A percentile compares a stretch with the other conserved stretches of the same genome.
These are phyloP conservation scores for Aspidiotus rigidus DNA, from an alignment of 2,888 invertebrate species.

Conservation along the genomic window DNA sequence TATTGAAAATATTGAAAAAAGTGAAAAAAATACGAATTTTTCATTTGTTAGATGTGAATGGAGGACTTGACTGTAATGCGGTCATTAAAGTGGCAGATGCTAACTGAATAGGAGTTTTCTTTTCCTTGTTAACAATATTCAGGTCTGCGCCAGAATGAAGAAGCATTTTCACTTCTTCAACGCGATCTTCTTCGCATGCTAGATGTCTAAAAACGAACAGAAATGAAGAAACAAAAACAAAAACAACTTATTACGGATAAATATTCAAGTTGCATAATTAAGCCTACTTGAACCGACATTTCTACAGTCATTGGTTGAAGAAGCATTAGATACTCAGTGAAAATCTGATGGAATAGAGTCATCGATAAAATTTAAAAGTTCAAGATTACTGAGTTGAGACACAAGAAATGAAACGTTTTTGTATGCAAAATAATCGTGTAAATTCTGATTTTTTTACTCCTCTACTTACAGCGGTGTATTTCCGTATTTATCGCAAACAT, in stretches of 20 bases:
- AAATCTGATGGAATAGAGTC: too few species aligned
- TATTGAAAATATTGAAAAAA: too few species aligned
- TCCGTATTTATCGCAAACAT: conserved; percentile 59
- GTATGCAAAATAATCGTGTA: too few species aligned
- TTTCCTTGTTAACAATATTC: conserved; percentile 54
- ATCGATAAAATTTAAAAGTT: too few species aligned
- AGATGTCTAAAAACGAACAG: conserved; percentile 54
- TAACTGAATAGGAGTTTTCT: conserved; percentile 56
- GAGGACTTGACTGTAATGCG: not conserved
- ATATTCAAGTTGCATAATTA: too few species aligned
- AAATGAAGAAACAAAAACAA: too few species aligned
- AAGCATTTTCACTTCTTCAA: conserved; percentile 56
- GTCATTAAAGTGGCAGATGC: conserved; percentile 22
- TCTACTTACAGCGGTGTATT: conserved; percentile 62
- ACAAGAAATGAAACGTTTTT: too few species aligned
- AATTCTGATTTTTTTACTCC: too few species aligned
- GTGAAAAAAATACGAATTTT: not conserved
- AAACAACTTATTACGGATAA: too few species aligned
- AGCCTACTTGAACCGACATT: too few species aligned
- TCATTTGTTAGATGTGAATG: not conserved
- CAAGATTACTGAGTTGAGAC: too few species aligned
- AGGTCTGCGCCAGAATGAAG: conserved; percentile 56
- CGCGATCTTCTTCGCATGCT: conserved; percentile 70
- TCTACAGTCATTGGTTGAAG: not conserved
- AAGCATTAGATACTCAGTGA: not conserved